Evolutionary conservation across 2,888 invertebrate species (phyloP).

Genomic region (Acleris sparsana): DNA sequence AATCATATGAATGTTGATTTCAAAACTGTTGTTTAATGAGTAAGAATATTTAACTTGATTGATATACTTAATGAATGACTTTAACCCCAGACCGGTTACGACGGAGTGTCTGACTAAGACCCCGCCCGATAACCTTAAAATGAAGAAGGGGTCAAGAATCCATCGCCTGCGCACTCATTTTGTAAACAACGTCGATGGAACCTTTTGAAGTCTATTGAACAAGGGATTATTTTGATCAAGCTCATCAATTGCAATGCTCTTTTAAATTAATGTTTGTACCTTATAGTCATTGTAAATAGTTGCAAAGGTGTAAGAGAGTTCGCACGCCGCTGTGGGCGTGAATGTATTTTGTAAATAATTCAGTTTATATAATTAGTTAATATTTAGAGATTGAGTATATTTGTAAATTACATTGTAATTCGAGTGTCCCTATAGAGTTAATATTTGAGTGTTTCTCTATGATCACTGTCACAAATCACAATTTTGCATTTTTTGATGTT

Average conservation of each 20-base stretch:
- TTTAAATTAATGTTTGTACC: constrained; percentile 69
- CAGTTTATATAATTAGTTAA: constrained; percentile 72
- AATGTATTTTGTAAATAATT: constrained; percentile 80
- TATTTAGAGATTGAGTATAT: constrained; percentile 78
- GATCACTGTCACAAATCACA: constrained; percentile 81
- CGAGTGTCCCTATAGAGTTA: constrained; percentile 75
- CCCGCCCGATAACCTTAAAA: neutral
- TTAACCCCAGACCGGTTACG: neutral
- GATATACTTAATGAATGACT: constrained; percentile 6
- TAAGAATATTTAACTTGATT: constrained; percentile 24
- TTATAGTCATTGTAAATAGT: constrained; percentile 81
- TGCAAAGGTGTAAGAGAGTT: constrained; percentile 72
- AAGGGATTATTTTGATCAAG: constrained; percentile 78
- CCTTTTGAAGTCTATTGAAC: constrained; percentile 61
- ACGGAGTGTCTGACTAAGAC: neutral
- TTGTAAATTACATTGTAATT: constrained; percentile 79
- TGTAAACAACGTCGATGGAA: constrained; percentile 34
- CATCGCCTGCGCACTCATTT: constrained; percentile 4
- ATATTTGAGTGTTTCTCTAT: constrained; percentile 69
- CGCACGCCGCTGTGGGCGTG: constrained; percentile 67
- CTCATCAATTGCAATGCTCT: constrained; percentile 80
- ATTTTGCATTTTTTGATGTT: constrained; percentile 70
- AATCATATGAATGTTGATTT: constrained; percentile 20
- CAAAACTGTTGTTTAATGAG: constrained; percentile 28
- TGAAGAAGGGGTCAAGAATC: constrained; percentile 8